phyloP scores from a whole-genome alignment of 2,888 invertebrate species.

The Lingula anatina region DNA sequence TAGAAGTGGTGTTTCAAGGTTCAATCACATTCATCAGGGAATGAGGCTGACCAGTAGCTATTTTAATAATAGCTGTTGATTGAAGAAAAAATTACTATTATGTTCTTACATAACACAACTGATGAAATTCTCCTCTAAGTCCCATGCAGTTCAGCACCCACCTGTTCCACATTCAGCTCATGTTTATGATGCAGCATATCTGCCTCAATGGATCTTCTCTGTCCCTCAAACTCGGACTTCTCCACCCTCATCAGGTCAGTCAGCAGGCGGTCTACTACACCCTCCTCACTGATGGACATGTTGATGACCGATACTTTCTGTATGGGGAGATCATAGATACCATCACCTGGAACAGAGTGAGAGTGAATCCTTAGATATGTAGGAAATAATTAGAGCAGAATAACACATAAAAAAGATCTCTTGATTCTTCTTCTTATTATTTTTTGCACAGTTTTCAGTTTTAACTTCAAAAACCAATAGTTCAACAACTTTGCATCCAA shows the following conservation, averaged over 20 bases:
- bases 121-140: too few species aligned
- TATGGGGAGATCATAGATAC: constrained; percentile 32
- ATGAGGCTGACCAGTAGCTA: not conserved
- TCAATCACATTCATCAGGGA: constrained; percentile 12
- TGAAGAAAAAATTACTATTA: not conserved
- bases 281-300: constrained; percentile 44
- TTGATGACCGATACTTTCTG: constrained; percentile 39
- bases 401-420: too few species aligned
- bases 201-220: constrained; percentile 41
- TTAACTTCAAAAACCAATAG: too few species aligned
- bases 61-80: not conserved
- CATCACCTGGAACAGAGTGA: constrained; percentile 26
- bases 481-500: too few species aligned
- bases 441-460: too few species aligned
- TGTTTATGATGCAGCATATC: constrained; percentile 44
- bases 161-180: constrained; percentile 39
- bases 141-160: too few species aligned
- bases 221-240: constrained; percentile 45
- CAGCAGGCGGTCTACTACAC: constrained; percentile 39
- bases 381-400: too few species aligned
- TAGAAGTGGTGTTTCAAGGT: constrained; percentile 36
- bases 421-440: too few species aligned
- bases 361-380: not conserved
- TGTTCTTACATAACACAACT: not conserved
- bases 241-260: constrained; percentile 43